Base-by-base conservation (phyloP, 92 coral and sea anemone species). In the Virgularia gustaviana region DNA sequence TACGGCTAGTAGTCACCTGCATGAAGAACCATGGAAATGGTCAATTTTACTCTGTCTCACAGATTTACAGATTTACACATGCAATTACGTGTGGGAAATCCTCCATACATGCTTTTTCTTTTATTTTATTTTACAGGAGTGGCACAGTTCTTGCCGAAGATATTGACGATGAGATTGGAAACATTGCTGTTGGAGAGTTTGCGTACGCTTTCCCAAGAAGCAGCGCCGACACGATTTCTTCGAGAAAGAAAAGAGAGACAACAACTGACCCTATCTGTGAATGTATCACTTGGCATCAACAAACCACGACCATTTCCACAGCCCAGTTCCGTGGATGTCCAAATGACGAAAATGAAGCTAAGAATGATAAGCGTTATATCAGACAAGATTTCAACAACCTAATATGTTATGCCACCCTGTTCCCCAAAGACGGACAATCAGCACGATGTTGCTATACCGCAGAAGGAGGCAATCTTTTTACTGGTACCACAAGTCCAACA, bases 101-200 rank as follows among this genome's bases (percentile, higher is more conserved):
- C n/a, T n/a, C n/a, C n/a, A n/a, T n/a, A n/a, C n/a, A n/a, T n/a
- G n/a, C n/a, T n/a, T n/a, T n/a, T n/a, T n/a, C n/a, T n/a, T n/a
- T n/a, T n/a, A n/a, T n/a, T n/a, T n/a, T n/a, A n/a, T n/a, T n/a
- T 49, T 25, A 5, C 37, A 68, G 75, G 3, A 47, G 60, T 31
- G 75, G 75, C 1, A 68, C 61, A 0, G 61, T 68, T 13, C 47
- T 47, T 32, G 75, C 60, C 12, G 61, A 68, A 49, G 60, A 18
- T 11, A 68, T 68, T 8, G 75, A 68, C 25, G 75, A 68, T 28
- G 31, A 1, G 18, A n/a, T 0, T 2, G 75, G 75, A 4, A 68
- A 68, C 22, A 59, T 68, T 22, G 75, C 60, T 4, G 28, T 33
- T 7, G n/a, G n/a, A n/a, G n/a, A n/a, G n/a, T 4, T 15, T 15